Base-by-base conservation (phyloP, 2,888 invertebrate genomes). In the Meiosimyza platycephala region DNA sequence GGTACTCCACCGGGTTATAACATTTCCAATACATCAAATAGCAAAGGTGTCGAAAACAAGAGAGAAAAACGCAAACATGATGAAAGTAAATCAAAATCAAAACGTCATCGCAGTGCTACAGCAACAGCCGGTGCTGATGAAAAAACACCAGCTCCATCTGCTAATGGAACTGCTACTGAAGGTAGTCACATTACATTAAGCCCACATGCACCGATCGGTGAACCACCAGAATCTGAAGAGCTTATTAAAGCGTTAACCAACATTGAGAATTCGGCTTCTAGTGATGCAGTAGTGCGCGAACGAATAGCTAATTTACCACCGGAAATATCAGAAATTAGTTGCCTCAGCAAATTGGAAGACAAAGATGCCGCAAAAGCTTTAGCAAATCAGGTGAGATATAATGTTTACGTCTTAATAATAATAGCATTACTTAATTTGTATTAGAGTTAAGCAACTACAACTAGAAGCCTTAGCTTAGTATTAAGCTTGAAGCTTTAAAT, bases 221-320 rank as follows among this genome's bases (percentile, higher is more conserved):
- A 96, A 83, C 95, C 96, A 1, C 96, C 96, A 1, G 96, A 98
- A 88, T 94, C 97, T 0, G 97, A 98, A 83, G 96, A 97, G 81
- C 90, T 98, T 48, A 93, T 98, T 75, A 95, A 94, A 88, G 92
- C 92, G 2, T 89, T 94, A 72, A 89, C 94, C 87, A 95, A 95
- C 80, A 89, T 98, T 81, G 98, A 98, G 87, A 96, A 95, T 82
- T 95, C 97, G 74, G 97, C 98, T 2, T 98, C 98, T 0, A 95
- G 96, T 80, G 98, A 98, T 89, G 98, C 97, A 76, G 92, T 92
- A 1, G 95, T 97, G 1, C 89, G 98, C 77, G 96, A 98, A 86
- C 92, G 94, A 84, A 98, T 98, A 79, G 97, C 98, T 0, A 95
- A 95, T 73, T 89, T 98, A 69, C 98, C 98, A 0, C 94, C 95